Percentiles rank a stretch among this genome's conserved stretches.
These are phyloP conservation scores for Oreochromis mossambicus DNA, from an alignment of 2,797 vertebrate species.

Conservation along the genomic window DNA sequence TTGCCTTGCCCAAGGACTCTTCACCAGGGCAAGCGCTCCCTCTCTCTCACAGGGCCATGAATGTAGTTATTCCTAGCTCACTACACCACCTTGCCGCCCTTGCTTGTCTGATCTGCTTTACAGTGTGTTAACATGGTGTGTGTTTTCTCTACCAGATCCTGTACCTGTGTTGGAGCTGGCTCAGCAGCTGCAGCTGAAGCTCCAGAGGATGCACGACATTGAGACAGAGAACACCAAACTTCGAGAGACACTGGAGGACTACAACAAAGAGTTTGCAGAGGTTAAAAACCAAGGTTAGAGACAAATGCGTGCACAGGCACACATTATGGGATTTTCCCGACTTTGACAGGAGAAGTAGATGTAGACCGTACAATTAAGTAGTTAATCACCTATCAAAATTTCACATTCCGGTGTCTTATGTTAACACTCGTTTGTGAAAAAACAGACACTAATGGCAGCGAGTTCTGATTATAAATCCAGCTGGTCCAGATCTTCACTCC, in stretches of 20 bases:
- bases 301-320: not conserved
- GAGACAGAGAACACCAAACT: constrained; percentile 99
- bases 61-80: constrained; percentile 57
- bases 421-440: not conserved
- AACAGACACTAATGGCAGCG: not conserved
- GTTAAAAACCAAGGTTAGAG: constrained; percentile 97
- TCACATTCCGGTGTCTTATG: not conserved
- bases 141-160: constrained; percentile 81
- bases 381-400: not conserved
- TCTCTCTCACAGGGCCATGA: constrained; percentile 50
- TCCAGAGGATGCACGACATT: constrained; percentile 97
- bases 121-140: constrained; percentile 51
- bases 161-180: constrained; percentile 92
- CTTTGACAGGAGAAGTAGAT: constrained; percentile 13
- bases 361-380: not conserved
- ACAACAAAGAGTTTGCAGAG: constrained; percentile 98
- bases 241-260: constrained; percentile 96
- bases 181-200: constrained; percentile 97
- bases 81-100: constrained; percentile 33
- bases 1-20: constrained; percentile 73
- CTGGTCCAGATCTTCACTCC: not conserved
- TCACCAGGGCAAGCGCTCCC: constrained; percentile 31
- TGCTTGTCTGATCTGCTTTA: constrained; percentile 61
- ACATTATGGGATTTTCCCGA: not conserved
- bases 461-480: not conserved